Conservation (phyloP, 2,888 invertebrate genomes). For the Isotomurus palustris region DNA sequence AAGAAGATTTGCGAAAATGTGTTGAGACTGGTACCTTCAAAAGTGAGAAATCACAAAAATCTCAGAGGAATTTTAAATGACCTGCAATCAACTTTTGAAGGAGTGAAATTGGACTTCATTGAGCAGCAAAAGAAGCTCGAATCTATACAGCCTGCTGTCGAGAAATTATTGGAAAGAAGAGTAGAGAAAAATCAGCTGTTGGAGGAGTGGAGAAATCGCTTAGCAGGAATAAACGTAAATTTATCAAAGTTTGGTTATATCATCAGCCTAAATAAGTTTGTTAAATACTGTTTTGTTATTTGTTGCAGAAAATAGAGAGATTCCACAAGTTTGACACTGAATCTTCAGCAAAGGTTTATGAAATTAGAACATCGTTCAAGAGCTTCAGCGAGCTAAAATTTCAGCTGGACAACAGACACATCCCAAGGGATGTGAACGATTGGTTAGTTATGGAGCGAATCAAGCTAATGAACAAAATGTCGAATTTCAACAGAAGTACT, state of each 20-base stretch:
- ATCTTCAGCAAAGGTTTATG: background rate
- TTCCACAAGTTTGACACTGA: background rate
- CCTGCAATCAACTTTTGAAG: conserved; percentile 1
- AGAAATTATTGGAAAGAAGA: conserved; percentile 16
- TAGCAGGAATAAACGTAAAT: conserved; percentile 15
- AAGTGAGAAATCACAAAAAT: background rate
- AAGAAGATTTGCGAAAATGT: conserved; percentile 11
- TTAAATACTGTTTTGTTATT: background rate
- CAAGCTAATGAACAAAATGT: conserved; percentile 1
- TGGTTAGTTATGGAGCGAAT: conserved; percentile 8
- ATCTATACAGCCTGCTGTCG: conserved; percentile 16
- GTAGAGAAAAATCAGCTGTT: conserved; percentile 24
- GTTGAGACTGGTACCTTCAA: conserved; percentile 14
- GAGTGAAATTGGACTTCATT: conserved; percentile 9
- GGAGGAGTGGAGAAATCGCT: conserved; percentile 20
- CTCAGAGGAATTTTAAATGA: conserved; percentile 6
- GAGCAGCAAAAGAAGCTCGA: background rate
- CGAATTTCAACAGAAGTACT: background rate
- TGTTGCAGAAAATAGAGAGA: background rate
- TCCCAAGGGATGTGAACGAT: background rate
- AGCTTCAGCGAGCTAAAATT: background rate
- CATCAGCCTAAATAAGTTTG: too few relatives aligned
- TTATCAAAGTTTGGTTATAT: too few relatives aligned
- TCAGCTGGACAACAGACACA: too few relatives aligned
- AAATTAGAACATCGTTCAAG: background rate